Evolutionary conservation across 1,140 invertebrate species (phyloP), one percentile per base, ranked within the genome.

Genomic region (Papilio glaucus): DNA sequence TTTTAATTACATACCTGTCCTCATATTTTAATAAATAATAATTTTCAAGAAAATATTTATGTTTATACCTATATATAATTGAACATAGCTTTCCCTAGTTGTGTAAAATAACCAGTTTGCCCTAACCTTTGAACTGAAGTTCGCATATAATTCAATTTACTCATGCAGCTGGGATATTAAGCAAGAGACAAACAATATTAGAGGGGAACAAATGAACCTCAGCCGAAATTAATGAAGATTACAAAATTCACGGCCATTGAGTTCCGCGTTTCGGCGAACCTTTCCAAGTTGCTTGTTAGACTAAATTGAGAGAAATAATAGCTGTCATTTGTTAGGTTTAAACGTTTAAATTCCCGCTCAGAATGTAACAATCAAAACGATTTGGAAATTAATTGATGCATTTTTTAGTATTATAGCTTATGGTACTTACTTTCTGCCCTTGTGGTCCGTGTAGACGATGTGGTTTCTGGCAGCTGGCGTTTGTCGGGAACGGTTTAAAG

Each of bases 231-330:
- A 93, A 91, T 91, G 87, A 88, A 91, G 89, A 91, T 93, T 89
- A 89, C 87, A 86, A 91, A 90, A 90, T 91, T 91, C 89, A 91
- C 87, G 85, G 88, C 84, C 89, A 91, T 89, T 90, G 88, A 90
- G 84, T 84, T 83, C 77, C 84, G 76, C 85, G 87, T 85, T 84
- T 82, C 86, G 82, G 83, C 81, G 86, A 91, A 90, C 86, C 88
- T 91, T 91, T 86, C 75, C 84, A 85, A 90, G 81, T 89, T 86
- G 84, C 87, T 90, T 91, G 87, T 90, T 88, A 84, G 84, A 87
- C 87, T 86, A 89, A 92, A 90, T 92, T 90, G 88, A 91, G 89
- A 92, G 89, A 88, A 91, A 90, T 92, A 92, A 92, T 92, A 87
- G 86, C 83, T 75, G 77, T 82, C 90, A 91, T 92, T 92, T 90